phyloP scores from a whole-genome alignment of 2,888 invertebrate genomes.

The Dastarcus helophoroides region DNA sequence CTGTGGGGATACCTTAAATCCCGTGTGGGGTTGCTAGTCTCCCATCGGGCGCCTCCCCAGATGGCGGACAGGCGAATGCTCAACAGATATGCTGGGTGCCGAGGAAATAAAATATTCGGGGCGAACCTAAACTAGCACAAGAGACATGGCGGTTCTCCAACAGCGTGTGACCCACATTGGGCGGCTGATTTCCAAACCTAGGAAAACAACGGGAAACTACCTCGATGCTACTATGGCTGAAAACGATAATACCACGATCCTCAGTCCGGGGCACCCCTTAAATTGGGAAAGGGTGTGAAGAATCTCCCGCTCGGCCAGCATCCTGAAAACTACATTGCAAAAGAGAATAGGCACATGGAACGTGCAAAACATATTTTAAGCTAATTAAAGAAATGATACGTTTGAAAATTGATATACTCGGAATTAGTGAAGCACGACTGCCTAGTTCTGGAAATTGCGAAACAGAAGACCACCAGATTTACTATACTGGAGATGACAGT shows the following conservation, averaged over 20 bases:
- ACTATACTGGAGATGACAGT: slow-evolving; percentile 12
- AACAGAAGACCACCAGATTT: slow-evolving; percentile 9
- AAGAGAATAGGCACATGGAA: slow-evolving; percentile 6
- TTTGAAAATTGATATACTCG: slow-evolving; percentile 9
- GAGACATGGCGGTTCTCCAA: no score
- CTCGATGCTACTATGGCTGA: slow-evolving; percentile 4
- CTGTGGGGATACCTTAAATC: no score
- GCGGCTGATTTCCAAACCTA: no score
- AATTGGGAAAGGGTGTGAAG: slow-evolving; percentile 13
- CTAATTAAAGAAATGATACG: slow-evolving; percentile 9
- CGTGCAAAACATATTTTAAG: slow-evolving; percentile 5
- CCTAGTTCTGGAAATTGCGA: slow-evolving; percentile 7
- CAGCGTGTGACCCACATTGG: no score
- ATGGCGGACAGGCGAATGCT: no score
- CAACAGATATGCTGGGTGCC: no score
- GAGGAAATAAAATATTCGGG: no score
- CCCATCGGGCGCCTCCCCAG: no score
- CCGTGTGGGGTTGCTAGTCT: no score
- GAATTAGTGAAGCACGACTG: slow-evolving; percentile 12
- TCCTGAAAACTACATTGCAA: no score
- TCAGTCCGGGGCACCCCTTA: slow-evolving; percentile 11
- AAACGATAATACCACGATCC: slow-evolving; percentile 6
- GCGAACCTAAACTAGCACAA: no score
- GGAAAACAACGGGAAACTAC: slow-evolving; percentile 4
- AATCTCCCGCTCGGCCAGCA: slow-evolving; percentile 11